phyloP scores from a whole-genome alignment of 2,888 invertebrate species.

The Bursaphelenchus okinawaensis region DNA sequence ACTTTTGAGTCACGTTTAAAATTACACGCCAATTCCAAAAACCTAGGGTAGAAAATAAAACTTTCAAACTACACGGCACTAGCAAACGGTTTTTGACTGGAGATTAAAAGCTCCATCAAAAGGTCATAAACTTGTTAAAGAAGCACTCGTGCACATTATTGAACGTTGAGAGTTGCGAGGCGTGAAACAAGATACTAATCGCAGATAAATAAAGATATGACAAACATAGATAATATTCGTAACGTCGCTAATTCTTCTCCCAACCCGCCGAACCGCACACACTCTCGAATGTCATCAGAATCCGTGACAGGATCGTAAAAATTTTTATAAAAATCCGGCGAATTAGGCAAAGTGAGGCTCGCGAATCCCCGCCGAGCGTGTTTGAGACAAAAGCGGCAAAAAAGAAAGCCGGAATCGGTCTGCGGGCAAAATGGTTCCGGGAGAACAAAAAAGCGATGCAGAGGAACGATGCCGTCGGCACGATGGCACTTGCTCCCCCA shows the following conservation, averaged over 20 bases:
- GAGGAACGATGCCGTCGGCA: not conserved
- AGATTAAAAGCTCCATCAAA: too few species aligned
- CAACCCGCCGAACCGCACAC: too few species aligned
- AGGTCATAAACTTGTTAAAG: too few species aligned
- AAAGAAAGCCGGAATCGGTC: not conserved
- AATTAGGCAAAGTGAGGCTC: not conserved
- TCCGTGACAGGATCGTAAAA: not conserved
- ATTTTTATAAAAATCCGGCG: not conserved
- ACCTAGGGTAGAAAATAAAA: too few species aligned
- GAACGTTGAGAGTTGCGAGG: too few species aligned
- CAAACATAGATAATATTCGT: not conserved
- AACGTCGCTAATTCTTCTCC: not conserved
- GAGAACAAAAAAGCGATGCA: not conserved
- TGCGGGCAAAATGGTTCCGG: not conserved
- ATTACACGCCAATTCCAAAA: too few species aligned
- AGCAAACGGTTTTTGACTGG: too few species aligned
- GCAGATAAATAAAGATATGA: too few species aligned
- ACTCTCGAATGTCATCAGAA: not conserved
- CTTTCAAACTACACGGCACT: too few species aligned
- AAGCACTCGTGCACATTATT: too few species aligned
- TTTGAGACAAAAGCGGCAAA: not conserved
- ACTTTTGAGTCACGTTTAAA: too few species aligned
- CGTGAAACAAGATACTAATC: too few species aligned
- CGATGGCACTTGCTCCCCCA: not conserved
- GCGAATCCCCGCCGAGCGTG: not conserved